These are phyloP conservation scores for Monopterus albus DNA, from an alignment of 2,113 vertebrate genomes.

Conservation along the genomic window DNA sequence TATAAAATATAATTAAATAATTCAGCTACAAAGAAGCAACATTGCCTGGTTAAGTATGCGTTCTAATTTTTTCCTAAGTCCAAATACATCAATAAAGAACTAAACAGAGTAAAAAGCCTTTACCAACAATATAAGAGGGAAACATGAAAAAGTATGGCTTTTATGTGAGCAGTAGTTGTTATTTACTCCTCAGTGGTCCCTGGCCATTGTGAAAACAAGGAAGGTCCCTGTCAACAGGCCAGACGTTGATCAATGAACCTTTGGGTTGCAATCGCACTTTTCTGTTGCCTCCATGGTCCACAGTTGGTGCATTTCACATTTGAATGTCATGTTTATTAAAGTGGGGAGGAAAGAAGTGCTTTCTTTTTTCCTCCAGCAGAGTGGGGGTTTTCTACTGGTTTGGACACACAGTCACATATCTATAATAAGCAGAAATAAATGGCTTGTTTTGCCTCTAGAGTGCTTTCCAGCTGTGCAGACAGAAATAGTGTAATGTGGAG, in stretches of 20 bases:
- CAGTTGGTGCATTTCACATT: conserved; percentile 10
- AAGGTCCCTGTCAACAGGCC: conserved; percentile 45
- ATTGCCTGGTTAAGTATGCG: not conserved
- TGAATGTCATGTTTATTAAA: conserved; percentile 53
- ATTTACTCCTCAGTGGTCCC: conserved; percentile 44
- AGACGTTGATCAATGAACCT: conserved; percentile 58
- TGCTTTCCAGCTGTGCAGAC: conserved; percentile 46
- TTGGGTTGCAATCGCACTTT: conserved; percentile 38
- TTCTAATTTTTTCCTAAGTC: too few species aligned
- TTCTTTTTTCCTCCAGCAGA: conserved; percentile 24
- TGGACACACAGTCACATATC: conserved; percentile 2
- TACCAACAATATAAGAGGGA: not conserved
- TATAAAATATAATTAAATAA: too few species aligned
- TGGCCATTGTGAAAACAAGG: conserved; percentile 32
- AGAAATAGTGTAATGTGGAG: conserved; percentile 26
- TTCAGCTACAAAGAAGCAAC: too few species aligned
- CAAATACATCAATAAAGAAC: not conserved
- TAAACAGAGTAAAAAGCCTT: not conserved
- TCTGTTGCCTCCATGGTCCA: conserved; percentile 31
- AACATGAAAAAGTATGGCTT: not conserved
- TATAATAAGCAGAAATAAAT: conserved; percentile 50
- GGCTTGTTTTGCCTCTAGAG: conserved; percentile 31
- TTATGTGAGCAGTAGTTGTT: conserved; percentile 47
- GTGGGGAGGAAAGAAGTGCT: not conserved
- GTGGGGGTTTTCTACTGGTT: not conserved